Base-by-base conservation (phyloP, 2,113 vertebrate species). In the Hemichromis elongatus region DNA sequence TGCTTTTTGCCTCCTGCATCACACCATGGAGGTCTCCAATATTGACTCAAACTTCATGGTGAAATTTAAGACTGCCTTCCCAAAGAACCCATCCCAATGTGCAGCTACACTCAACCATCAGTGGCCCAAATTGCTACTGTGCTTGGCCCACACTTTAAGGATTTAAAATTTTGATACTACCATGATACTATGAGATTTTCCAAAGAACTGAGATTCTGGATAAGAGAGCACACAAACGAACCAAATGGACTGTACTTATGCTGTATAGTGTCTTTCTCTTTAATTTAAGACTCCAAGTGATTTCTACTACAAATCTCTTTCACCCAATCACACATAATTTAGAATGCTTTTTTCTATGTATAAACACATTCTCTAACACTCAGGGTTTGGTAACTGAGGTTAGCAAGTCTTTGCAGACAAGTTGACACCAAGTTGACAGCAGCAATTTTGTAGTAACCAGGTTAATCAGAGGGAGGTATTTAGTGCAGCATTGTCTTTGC, bases 361-460 rank as follows among this genome's bases (percentile, higher is more conserved):
- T 33, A 59, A 59, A 26, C 56, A 18, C 56, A 14, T 59, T 59
- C 9, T 59, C 28, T 33, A 30, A 57, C 14, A 57, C 7, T 26
- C 55, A 30, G 26, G 26, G 55, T 57, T 57, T 28, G 26, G 55
- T 28, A 26, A 9, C 3, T 57, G 13, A 14, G 55, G 55, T 16
- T 56, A 56, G 55, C 24, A 28, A 56, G 13, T 28, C 1, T 9
- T 56, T 57, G 55, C 55, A 57, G 55, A 16, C 24, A 57, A 57
- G 55, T 0, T 57, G 55, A 30, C 26, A 57, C 55, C 55, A 57
- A 57, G 14, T 26, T 57, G 55, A 57, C 28, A 19, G 16, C 28
- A 19, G 28, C 28, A 18, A 61, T 1, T 33, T 33, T 19, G 28
- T 19, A 6, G 28, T 30, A 14, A 57, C 26, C 28, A 0, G 30